These are phyloP conservation scores for Cheilosia variabilis DNA, from an alignment of 2,888 invertebrate genomes.

Conservation along the genomic window DNA sequence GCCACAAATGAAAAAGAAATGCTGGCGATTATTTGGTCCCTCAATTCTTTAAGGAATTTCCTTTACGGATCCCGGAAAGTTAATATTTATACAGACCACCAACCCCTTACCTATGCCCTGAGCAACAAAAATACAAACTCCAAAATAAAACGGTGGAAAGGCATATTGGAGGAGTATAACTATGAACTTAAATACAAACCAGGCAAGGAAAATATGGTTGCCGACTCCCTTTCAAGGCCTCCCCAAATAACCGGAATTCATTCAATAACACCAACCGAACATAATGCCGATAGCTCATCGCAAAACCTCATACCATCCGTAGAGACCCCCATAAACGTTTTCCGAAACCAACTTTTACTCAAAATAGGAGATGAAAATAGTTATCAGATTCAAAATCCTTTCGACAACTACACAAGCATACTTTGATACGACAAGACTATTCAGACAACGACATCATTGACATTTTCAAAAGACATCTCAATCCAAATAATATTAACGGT, in stretches of 20 bases:
- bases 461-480: slow-evolving; percentile 44
- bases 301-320: not conserved
- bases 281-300: not conserved
- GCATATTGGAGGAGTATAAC: not conserved
- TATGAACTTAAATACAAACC: slow-evolving; percentile 78
- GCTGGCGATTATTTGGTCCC: slow-evolving; percentile 40
- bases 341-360: not conserved
- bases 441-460: slow-evolving; percentile 27
- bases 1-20: slow-evolving; percentile 56
- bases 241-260: slow-evolving; percentile 1
- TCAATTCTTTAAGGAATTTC: slow-evolving; percentile 49
- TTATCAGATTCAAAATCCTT: not conserved
- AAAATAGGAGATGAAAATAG: not conserved
- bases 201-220: slow-evolving; percentile 79
- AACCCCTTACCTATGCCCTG: not conserved
- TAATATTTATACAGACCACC: slow-evolving; percentile 33
- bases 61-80: slow-evolving; percentile 52
- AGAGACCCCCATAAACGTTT: not conserved
- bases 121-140: too few relatives aligned
- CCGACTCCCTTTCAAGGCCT: slow-evolving; percentile 33
- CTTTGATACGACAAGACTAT: too few relatives aligned
- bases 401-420: not conserved
- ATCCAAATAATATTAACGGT: slow-evolving; percentile 50
- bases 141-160: not conserved
- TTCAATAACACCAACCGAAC: not conserved